These are phyloP conservation scores for Sparidentex hasta DNA, from an alignment of 2,797 vertebrate species.

Conservation along the genomic window DNA sequence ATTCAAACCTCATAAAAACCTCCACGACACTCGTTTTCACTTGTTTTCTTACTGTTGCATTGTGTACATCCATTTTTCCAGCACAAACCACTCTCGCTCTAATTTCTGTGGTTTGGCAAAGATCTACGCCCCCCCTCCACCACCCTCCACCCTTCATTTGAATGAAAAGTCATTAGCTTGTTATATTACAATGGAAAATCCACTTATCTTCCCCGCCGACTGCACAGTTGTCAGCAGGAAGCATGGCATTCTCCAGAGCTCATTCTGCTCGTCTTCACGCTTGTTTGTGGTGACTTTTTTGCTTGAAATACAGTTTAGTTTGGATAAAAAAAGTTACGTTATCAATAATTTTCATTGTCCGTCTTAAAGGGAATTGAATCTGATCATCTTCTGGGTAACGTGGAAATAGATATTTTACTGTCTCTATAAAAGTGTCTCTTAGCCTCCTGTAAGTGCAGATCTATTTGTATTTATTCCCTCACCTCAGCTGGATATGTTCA, in stretches of 20 bases:
- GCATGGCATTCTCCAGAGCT: constrained; percentile 20
- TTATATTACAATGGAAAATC: constrained; percentile 44
- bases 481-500: constrained; percentile 27
- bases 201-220: constrained; percentile 30
- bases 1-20: constrained; percentile 6
- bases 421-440: constrained; percentile 40
- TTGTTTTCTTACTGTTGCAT: constrained; percentile 10
- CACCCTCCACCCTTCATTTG: constrained; percentile 11
- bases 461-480: constrained; percentile 66
- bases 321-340: neutral
- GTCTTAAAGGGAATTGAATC: constrained; percentile 16
- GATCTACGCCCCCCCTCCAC: neutral
- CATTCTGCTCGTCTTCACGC: constrained; percentile 5
- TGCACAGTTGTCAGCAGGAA: neutral
- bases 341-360: constrained; percentile 9
- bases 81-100: constrained; percentile 12
- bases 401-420: constrained; percentile 24
- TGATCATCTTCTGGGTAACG: constrained; percentile 1
- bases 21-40: neutral
- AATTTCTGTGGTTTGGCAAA: constrained; percentile 23
- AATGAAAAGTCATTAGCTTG: constrained; percentile 46
- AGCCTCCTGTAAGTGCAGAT: constrained; percentile 34
- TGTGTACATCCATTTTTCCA: constrained; percentile 30
- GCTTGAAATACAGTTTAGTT: neutral
- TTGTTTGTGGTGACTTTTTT: neutral